phyloP scores from a whole-genome alignment of 2,797 vertebrate genomes.

The Crypturellus tataupa region DNA sequence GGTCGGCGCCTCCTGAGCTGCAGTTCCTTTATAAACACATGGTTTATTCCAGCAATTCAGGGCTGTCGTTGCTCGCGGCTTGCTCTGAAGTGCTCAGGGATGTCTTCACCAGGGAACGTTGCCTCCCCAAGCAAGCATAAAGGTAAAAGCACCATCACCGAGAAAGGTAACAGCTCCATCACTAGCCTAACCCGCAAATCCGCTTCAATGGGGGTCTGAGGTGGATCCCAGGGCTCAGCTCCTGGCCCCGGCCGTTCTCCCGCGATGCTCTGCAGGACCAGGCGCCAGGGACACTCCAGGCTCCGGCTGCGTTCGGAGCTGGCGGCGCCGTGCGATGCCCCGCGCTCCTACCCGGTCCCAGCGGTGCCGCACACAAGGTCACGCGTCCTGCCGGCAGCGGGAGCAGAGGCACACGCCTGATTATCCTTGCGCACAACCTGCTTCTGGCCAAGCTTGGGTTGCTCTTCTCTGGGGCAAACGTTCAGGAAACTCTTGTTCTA shows the following conservation, averaged over 20 bases:
- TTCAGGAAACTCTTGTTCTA: background rate
- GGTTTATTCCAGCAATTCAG: background rate
- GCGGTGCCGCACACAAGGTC: background rate
- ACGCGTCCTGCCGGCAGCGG: background rate
- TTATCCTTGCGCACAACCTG: background rate
- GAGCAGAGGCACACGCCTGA: background rate
- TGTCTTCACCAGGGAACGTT: background rate
- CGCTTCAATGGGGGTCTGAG: background rate
- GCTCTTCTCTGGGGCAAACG: background rate
- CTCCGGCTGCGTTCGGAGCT: too few relatives aligned
- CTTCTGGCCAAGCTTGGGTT: background rate
- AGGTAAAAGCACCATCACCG: background rate
- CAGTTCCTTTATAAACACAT: background rate
- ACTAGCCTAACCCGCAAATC: background rate
- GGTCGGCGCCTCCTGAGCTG: background rate
- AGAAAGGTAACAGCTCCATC: background rate
- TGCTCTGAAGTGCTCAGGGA: background rate
- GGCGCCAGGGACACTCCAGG: too few relatives aligned
- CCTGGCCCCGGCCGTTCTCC: too few relatives aligned
- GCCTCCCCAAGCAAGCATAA: background rate
- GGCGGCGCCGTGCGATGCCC: background rate
- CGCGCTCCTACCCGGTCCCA: background rate
- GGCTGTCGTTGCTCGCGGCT: background rate
- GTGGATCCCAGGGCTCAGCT: fast-evolving
- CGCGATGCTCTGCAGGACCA: too few relatives aligned